These are phyloP conservation scores for Meghimatium bilineatum DNA, from an alignment of 2,888 invertebrate genomes.

Conservation along the genomic window DNA sequence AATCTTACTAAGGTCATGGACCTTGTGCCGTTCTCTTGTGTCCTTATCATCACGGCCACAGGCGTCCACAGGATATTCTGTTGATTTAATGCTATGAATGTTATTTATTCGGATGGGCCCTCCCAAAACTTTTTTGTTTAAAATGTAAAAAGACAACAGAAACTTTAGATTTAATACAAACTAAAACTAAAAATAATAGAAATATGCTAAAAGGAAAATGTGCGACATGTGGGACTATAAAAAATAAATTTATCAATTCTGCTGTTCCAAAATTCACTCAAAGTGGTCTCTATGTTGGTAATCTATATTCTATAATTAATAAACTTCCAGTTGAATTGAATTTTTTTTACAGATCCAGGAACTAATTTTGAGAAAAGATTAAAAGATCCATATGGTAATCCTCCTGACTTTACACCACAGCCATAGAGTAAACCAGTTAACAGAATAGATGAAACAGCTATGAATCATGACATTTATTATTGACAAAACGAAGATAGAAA, in stretches of 20 bases:
- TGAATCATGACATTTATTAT: slow-evolving; percentile 20
- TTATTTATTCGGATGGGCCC: too few relatives aligned
- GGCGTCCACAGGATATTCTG: too few relatives aligned
- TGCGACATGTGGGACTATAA: background rate
- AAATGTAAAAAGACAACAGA: slow-evolving; percentile 8
- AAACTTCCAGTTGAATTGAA: slow-evolving; percentile 7
- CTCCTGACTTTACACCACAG: slow-evolving; percentile 14
- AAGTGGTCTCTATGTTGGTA: background rate
- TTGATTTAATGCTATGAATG: too few relatives aligned
- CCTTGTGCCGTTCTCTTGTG: too few relatives aligned
- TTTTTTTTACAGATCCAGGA: slow-evolving; percentile 14
- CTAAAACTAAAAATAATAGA: background rate
- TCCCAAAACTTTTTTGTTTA: background rate
- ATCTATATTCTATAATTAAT: slow-evolving; percentile 1
- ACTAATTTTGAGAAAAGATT: slow-evolving; percentile 10
- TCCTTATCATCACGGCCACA: too few relatives aligned
- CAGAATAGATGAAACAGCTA: slow-evolving; percentile 1
- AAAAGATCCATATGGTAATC: slow-evolving; percentile 6
- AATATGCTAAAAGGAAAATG: slow-evolving; percentile 19
- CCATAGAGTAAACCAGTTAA: slow-evolving; percentile 20
- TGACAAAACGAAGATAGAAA: slow-evolving; percentile 16
- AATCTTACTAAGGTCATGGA: too few relatives aligned
- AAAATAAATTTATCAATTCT: background rate
- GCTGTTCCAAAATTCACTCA: too few relatives aligned
- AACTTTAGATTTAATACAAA: background rate